Evolutionary conservation across 2,888 invertebrate species (phyloP).

Genomic region (Cremastinae sp.): DNA sequence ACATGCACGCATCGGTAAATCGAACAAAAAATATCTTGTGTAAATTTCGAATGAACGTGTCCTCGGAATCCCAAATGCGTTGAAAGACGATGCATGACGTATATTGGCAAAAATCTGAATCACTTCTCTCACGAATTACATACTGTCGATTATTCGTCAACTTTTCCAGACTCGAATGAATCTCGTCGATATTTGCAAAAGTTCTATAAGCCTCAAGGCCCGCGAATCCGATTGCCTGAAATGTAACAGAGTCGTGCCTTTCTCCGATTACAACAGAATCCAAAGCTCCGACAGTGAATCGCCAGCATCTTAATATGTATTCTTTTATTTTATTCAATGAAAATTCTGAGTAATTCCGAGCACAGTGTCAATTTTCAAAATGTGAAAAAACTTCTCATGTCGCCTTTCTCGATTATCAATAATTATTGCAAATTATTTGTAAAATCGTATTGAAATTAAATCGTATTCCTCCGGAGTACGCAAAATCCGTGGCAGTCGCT

Average conservation of each 20-base stretch:
- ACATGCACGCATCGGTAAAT: neutral
- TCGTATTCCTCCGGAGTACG: neutral
- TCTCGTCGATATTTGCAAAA: too few relatives aligned
- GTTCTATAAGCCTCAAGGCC: constrained; percentile 33
- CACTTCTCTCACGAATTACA: too few relatives aligned
- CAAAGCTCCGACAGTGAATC: constrained; percentile 15
- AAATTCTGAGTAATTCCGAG: too few relatives aligned
- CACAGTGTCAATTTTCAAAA: too few relatives aligned
- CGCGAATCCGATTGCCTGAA: constrained; percentile 51
- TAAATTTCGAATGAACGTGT: neutral
- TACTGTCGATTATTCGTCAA: too few relatives aligned
- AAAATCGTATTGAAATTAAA: neutral
- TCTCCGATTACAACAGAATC: constrained; percentile 45
- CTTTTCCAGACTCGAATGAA: too few relatives aligned
- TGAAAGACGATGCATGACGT: constrained; percentile 1
- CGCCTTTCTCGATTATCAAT: too few relatives aligned
- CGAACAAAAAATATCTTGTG: neutral
- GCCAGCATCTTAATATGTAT: constrained; percentile 53
- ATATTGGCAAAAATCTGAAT: constrained; percentile 8
- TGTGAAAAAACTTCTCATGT: too few relatives aligned
- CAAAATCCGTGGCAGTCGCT: constrained; percentile 7
- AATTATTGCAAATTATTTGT: constrained; percentile 1
- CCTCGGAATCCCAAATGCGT: neutral
- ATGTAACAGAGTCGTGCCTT: constrained; percentile 46
- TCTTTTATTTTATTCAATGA: neutral